Base-by-base conservation (phyloP, 2,888 invertebrate species). In the Megalurothrips usitatus region DNA sequence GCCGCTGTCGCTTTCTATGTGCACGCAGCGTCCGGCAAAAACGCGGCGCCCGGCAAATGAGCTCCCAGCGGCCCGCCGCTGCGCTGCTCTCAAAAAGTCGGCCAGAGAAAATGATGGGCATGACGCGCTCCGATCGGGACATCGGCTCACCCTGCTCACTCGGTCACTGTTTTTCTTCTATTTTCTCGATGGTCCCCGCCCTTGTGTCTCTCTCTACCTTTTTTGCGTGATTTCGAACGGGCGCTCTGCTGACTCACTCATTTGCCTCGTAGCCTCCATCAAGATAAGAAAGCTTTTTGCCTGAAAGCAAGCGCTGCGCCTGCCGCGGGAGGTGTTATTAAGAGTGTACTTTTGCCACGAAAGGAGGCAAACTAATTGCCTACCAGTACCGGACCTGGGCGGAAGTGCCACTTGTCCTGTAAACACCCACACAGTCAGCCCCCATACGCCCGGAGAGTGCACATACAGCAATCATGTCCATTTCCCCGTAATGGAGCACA, bases 171-270 rank as follows among this genome's bases (percentile, higher is more conserved):
- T 58, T 19, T 58, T 52, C 52, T 52, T 19, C 52, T 58, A 58
- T 19, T 19, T 19, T 58, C 17, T 58, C 34, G 34, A 43, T 43
- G 34, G 34, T 58, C 68, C 68, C 23, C 68, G 6, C 68, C 68
- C 12, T 23, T 23, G 23, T 26, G 12, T 75, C 68, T 26, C 23
- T 75, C 26, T 75, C 68, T 75, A 11, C 68, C 68, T 75, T 75
- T 75, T 75, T 75, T 75, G 68, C 68, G 68, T 75, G 68, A 75
- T 75, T 75, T 26, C 68, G 68, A 75, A 75, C 68, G 68, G 34
- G 58, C 58, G 58, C 58, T 14, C n/a, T 58, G 58, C 68, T 75
- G 68, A 75, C 23, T 75, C 68, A 75, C 68, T 75, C 68, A 75
- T 75, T 75, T 75, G 68, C 68, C 23, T 75, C 68, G 68, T n/a